These are phyloP conservation scores for Nomada fabriciana DNA, from an alignment of 2,888 invertebrate species.

Conservation along the genomic window DNA sequence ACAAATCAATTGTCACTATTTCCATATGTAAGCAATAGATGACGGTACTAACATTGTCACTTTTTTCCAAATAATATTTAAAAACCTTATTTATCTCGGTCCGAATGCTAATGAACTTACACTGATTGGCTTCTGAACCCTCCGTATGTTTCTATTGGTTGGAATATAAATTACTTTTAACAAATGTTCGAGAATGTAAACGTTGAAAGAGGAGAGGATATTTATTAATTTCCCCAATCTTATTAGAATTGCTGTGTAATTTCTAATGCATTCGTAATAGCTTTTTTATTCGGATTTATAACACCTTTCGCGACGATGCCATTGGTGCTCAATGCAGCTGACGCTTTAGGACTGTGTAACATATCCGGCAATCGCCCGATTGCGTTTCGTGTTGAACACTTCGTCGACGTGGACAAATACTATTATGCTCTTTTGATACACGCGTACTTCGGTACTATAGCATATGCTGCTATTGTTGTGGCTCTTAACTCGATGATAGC, in stretches of 20 bases:
- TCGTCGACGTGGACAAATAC: slow-evolving; percentile 59
- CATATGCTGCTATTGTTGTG: slow-evolving; percentile 52
- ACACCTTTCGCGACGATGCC: slow-evolving; percentile 57
- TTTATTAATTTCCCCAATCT: too few relatives aligned
- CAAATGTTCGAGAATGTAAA: too few relatives aligned
- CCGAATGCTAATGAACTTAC: too few relatives aligned
- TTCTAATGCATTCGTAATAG: slow-evolving; percentile 27
- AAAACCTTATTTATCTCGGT: too few relatives aligned
- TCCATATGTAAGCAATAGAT: too few relatives aligned
- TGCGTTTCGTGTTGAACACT: slow-evolving; percentile 57
- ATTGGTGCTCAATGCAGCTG: slow-evolving; percentile 42
- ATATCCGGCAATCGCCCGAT: slow-evolving; percentile 38
- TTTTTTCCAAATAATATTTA: too few relatives aligned
- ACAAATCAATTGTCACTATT: too few relatives aligned
- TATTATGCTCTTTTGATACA: slow-evolving; percentile 60
- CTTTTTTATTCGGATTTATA: slow-evolving; percentile 56
- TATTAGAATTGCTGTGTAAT: neutral
- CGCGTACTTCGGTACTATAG: slow-evolving; percentile 52
- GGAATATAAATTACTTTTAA: too few relatives aligned
- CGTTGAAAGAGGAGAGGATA: too few relatives aligned
- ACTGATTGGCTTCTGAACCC: too few relatives aligned
- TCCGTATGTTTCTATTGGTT: too few relatives aligned
- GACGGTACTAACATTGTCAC: too few relatives aligned
- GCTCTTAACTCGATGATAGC: slow-evolving; percentile 57
- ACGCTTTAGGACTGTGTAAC: slow-evolving; percentile 47